Evolutionary conservation across 2,888 invertebrate genomes (phyloP).

Genomic region (Sminthurinus aureus): DNA sequence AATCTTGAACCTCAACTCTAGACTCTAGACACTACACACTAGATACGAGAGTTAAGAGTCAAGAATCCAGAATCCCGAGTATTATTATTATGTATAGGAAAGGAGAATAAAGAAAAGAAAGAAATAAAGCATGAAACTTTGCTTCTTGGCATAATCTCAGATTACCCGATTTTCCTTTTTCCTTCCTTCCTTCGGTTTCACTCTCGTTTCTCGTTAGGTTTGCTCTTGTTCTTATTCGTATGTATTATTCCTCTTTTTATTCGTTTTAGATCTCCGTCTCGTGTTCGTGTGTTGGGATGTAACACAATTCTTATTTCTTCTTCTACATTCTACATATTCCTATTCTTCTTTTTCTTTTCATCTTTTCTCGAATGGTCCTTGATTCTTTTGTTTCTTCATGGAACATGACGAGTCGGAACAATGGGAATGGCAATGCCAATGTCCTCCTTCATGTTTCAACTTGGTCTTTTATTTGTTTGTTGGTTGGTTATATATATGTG

Average conservation of each 20-base stretch:
- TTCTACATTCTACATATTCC: no score
- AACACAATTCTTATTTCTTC: no score
- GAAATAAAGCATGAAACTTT: slow-evolving; percentile 32
- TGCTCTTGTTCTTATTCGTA: no score
- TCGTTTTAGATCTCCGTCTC: no score
- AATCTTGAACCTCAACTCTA: no score
- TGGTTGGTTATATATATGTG: neutral
- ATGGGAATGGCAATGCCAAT: neutral
- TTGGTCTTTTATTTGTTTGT: neutral
- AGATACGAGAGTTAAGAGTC: slow-evolving; percentile 4
- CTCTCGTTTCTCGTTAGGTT: neutral
- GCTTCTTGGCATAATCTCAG: slow-evolving; percentile 34
- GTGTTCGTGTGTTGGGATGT: no score
- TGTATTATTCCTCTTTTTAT: no score
- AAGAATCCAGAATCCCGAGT: neutral
- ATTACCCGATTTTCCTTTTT: slow-evolving; percentile 28
- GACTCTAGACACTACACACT: neutral
- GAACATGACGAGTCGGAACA: neutral
- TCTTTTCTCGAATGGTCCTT: neutral
- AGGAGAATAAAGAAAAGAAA: neutral
- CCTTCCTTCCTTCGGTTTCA: neutral
- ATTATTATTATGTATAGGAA: neutral
- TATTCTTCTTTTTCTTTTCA: neutral
- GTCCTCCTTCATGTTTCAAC: neutral
- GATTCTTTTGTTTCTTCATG: neutral